These are phyloP conservation scores for Agrochola circellaris DNA, from an alignment of 2,888 invertebrate species.

Conservation along the genomic window DNA sequence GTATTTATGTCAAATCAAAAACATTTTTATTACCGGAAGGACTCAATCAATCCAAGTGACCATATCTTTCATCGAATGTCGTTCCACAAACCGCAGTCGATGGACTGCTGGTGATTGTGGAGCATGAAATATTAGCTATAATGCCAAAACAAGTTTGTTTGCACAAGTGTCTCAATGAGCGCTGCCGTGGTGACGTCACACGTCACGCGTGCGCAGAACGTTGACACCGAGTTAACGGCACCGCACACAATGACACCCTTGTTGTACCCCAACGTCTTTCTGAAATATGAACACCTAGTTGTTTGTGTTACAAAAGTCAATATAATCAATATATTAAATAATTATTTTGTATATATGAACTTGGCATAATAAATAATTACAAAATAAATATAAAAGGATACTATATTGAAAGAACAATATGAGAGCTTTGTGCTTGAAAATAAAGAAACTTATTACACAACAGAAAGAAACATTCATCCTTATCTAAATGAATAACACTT, in stretches of 20 bases:
- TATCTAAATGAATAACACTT: slow-evolving; percentile 15
- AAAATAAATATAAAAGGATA: background rate
- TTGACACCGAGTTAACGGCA: slow-evolving; percentile 75
- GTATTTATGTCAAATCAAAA: slow-evolving; percentile 66
- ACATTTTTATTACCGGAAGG: slow-evolving; percentile 64
- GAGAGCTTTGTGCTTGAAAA: slow-evolving; percentile 17
- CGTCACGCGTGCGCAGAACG: slow-evolving; percentile 63
- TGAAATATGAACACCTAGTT: slow-evolving; percentile 62
- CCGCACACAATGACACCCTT: slow-evolving; percentile 68
- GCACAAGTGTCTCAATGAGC: slow-evolving; percentile 75
- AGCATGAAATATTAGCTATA: slow-evolving; percentile 71
- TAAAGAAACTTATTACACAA: slow-evolving; percentile 9
- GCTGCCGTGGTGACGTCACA: slow-evolving; percentile 76
- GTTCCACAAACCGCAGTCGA: slow-evolving; percentile 63
- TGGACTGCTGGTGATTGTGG: slow-evolving; percentile 66
- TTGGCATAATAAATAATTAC: slow-evolving; percentile 24
- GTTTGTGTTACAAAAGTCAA: slow-evolving; percentile 46
- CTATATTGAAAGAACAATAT: slow-evolving; percentile 4
- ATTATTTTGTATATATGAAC: slow-evolving; percentile 3
- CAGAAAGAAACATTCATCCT: background rate
- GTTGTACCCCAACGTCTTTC: slow-evolving; percentile 60
- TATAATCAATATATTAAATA: background rate
- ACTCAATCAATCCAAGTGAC: slow-evolving; percentile 68
- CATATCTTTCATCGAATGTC: slow-evolving; percentile 66
- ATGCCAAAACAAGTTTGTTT: slow-evolving; percentile 73